Evolutionary conservation across 2,113 vertebrate genomes (phyloP), one percentile per base, ranked within the genome.

Genomic region (Tupaia chinensis): DNA sequence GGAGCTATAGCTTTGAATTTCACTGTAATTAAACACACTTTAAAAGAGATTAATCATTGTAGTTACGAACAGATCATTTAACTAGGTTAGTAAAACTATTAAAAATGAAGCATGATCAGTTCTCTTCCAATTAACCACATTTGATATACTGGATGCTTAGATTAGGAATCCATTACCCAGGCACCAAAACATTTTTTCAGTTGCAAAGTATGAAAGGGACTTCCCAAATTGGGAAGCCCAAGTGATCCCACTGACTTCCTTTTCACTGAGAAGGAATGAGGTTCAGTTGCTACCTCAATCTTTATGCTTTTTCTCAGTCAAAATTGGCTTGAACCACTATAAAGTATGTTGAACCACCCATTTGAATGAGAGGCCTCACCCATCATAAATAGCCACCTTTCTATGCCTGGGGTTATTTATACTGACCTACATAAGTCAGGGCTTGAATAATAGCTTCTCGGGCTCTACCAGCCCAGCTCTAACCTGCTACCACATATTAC

Each of bases 311-410:
- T 74, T 85, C 86, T 96, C 82, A 77, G 73, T 53, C n/a, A 89
- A 73, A 95, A 63, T 94, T 72, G 89, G 44, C 69, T 94, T 65
- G 81, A 92, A 63, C 78, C 25, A 88, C 76, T 93, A 61, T 54
- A 77, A 95, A 85, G 80, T 58, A 72, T 63, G 16, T 74, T 94
- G 93, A 96, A 86, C 90, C 79, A 94, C 72, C 69, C 77, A 86
- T 61, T 90, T 92, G 93, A 96, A 95, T 44, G 87, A 69, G 73
- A 77, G 79, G 92, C 92, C 92, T 97, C 85, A 1, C 89, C 92
- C 95, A 86, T 97, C 96, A 90, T 87, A 97, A 96, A 93, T 66
- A 58, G 82, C 85, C 93, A 76, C 95, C 87, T 13, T 87, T 94
- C 68, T 95, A 7, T 94, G 87, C 91, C 86, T 6, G 6, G 10